Conservation (phyloP, 2,797 vertebrate species). For the Tenualosa ilisha region DNA sequence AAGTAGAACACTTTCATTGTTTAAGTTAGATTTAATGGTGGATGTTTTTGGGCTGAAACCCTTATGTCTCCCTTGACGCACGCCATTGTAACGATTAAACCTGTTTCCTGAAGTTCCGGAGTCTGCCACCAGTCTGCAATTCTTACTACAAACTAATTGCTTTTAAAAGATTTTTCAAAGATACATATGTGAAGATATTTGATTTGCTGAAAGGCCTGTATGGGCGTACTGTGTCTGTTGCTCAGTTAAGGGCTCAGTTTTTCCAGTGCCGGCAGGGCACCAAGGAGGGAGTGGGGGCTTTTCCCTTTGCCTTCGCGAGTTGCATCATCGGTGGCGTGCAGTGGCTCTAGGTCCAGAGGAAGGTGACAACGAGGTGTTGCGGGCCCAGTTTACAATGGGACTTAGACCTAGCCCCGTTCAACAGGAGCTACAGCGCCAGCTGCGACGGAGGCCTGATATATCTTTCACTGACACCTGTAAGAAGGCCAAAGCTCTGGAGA, state of each 20-base stretch:
- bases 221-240: neutral
- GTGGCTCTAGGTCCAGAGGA: neutral
- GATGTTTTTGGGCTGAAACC: no score
- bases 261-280: neutral
- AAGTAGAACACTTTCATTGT: no score
- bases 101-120: no score
- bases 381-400: neutral
- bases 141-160: no score
- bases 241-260: neutral
- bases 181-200: neutral
- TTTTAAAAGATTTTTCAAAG: no score
- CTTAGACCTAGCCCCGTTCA: neutral
- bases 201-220: neutral
- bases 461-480: neutral
- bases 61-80: no score
- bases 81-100: no score
- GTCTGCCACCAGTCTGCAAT: no score
- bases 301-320: neutral
- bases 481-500: neutral
- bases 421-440: neutral
- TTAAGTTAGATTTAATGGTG: no score
- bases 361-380: neutral
- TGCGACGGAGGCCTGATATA: neutral
- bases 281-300: neutral
- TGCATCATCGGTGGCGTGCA: neutral